Evolutionary conservation across 2,797 vertebrate species (phyloP).

Genomic region (Uromys caudimaculatus): DNA sequence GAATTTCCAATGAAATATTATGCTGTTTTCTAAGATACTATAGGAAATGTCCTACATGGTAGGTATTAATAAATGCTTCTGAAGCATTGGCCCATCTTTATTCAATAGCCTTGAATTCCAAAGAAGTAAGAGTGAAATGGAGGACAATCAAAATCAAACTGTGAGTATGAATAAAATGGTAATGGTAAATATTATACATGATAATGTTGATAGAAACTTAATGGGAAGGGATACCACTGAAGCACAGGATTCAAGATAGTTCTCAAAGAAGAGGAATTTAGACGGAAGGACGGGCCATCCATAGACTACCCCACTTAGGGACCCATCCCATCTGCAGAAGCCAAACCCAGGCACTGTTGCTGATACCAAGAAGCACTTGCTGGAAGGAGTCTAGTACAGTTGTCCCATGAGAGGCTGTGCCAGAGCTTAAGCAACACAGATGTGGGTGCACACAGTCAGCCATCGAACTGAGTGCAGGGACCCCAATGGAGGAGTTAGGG

Average conservation of each 20-base stretch:
- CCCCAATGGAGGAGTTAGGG: background rate
- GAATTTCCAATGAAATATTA: background rate
- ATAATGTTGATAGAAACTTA: constrained; percentile 12
- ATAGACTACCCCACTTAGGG: background rate
- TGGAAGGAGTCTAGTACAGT: background rate
- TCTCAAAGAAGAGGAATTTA: constrained; percentile 2
- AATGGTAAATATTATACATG: constrained; percentile 9
- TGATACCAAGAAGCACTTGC: background rate
- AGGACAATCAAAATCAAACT: constrained; percentile 48
- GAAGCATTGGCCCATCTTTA: background rate
- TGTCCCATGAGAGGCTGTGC: background rate
- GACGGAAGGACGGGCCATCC: background rate
- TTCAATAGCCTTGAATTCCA: background rate
- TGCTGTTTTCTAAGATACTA: background rate
- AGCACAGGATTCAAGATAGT: background rate
- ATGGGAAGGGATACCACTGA: background rate
- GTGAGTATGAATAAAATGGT: background rate
- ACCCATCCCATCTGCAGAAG: background rate
- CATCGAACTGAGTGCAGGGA: background rate
- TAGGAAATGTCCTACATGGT: background rate
- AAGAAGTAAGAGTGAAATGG: constrained; percentile 41
- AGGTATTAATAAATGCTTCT: constrained; percentile 4
- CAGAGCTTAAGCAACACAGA: background rate
- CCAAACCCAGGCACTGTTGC: background rate
- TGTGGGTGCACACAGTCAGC: background rate